These are phyloP conservation scores for Mormyrus proboscirostris DNA, from an alignment of 2,797 vertebrate species.

Conservation along the genomic window DNA sequence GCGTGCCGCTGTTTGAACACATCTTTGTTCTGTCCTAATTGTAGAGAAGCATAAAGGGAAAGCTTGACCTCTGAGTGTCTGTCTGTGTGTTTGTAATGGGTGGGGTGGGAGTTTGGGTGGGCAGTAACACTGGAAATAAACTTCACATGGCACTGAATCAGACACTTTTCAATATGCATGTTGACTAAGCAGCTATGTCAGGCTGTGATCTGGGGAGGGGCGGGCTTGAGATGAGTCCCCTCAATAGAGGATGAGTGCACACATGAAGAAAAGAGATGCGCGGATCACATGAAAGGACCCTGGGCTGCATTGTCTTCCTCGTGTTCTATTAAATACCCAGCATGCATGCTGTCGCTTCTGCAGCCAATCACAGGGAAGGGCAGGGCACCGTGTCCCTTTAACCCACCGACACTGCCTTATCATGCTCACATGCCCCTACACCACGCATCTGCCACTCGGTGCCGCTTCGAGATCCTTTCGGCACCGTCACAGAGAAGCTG, in stretches of 20 bases:
- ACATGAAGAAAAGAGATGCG: background rate
- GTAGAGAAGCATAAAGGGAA: background rate
- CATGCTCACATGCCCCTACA: background rate
- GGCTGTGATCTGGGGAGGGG: background rate
- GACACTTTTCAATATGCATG: background rate
- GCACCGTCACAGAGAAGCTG: background rate
- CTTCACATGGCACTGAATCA: background rate
- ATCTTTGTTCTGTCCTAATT: background rate
- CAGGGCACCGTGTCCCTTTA: background rate
- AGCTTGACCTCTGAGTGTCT: background rate
- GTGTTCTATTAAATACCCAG: background rate
- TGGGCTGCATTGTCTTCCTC: background rate
- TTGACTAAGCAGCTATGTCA: constrained; percentile 4
- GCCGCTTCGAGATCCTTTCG: background rate
- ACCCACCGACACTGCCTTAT: background rate
- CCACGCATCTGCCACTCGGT: background rate
- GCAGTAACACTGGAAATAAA: background rate
- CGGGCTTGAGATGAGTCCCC: background rate
- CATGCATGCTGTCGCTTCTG: background rate
- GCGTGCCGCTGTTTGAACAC: background rate
- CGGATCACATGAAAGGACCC: background rate
- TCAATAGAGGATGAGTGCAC: background rate
- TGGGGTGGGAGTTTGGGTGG: background rate
- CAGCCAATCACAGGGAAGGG: background rate
- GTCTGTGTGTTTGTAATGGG: background rate